These are phyloP conservation scores for Cyprinodon diabolis DNA, from an alignment of 2,797 vertebrate genomes.

Conservation along the genomic window DNA sequence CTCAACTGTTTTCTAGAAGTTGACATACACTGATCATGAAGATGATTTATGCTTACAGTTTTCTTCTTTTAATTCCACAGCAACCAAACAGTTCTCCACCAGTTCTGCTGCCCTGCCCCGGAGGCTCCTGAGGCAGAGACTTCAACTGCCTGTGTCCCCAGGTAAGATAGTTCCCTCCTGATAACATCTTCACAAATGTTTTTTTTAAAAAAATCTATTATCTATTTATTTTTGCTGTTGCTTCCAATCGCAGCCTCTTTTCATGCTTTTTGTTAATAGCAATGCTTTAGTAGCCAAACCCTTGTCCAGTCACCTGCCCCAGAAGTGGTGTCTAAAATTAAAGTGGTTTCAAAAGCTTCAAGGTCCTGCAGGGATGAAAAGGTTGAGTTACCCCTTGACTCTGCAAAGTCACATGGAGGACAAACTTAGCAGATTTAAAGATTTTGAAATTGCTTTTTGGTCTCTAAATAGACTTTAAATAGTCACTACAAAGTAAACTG, in stretches of 20 bases:
- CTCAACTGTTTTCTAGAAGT: background rate
- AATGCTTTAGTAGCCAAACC: constrained; percentile 51
- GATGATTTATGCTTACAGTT: too few relatives aligned
- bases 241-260: constrained; percentile 55
- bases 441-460: background rate
- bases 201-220: constrained; percentile 12
- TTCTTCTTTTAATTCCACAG: constrained; percentile 69
- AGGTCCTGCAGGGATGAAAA: constrained; percentile 19
- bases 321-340: constrained; percentile 63
- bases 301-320: constrained; percentile 67
- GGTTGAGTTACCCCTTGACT: background rate
- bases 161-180: constrained; percentile 75
- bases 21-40: background rate
- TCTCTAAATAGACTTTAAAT: background rate
- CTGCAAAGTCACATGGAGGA: background rate
- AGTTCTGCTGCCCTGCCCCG: constrained; percentile 97
- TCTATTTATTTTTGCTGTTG: constrained; percentile 25
- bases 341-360: constrained; percentile 79
- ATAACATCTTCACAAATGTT: constrained; percentile 47
- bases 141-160: constrained; percentile 84
- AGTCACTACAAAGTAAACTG: background rate
- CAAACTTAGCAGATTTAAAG: background rate
- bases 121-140: constrained; percentile 90
- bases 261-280: constrained; percentile 64
- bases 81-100: constrained; percentile 97